Evolutionary conservation across 2,113 vertebrate genomes (phyloP).

Genomic region (Pollachius pollachius): DNA sequence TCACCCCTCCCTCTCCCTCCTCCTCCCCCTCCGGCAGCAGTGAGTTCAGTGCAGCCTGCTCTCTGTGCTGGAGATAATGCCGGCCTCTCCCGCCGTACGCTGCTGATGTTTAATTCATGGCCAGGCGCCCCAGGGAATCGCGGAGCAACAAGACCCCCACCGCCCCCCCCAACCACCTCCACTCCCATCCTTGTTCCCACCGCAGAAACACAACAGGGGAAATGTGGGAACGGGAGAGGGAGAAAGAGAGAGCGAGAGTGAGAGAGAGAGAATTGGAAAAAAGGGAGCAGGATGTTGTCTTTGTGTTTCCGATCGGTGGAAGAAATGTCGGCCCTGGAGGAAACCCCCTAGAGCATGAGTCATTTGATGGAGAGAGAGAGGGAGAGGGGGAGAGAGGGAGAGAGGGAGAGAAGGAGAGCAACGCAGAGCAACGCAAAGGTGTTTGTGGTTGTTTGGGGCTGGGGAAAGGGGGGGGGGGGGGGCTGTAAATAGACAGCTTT

Average conservation of each 20-base stretch:
- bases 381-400: slow-evolving; percentile 1
- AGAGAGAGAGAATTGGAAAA: not conserved
- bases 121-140: slow-evolving; percentile 49
- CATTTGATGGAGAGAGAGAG: slow-evolving; percentile 3
- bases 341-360: slow-evolving; percentile 5
- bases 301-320: slow-evolving; percentile 36
- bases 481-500: slow-evolving; percentile 5
- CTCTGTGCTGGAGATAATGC: slow-evolving; percentile 49
- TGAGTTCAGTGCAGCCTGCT: slow-evolving; percentile 36
- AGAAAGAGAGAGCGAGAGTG: not conserved
- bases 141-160: slow-evolving; percentile 47
- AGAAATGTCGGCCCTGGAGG: slow-evolving; percentile 26
- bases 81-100: slow-evolving; percentile 53
- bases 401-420: too few species aligned
- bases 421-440: slow-evolving; percentile 6
- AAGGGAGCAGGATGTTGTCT: slow-evolving; percentile 40
- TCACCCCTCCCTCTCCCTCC: slow-evolving; percentile 19
- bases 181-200: too few species aligned
- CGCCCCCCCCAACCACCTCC: too few species aligned
- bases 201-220: too few species aligned
- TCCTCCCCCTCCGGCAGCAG: slow-evolving; percentile 57
- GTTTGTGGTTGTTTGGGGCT: too few species aligned
- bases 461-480: not conserved
- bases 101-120: slow-evolving; percentile 74
- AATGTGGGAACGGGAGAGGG: slow-evolving; percentile 1